Percentiles rank a stretch among this genome's conserved stretches.
These are phyloP conservation scores for Eupithecia subumbrata DNA, from an alignment of 2,888 invertebrate genomes.

Conservation along the genomic window DNA sequence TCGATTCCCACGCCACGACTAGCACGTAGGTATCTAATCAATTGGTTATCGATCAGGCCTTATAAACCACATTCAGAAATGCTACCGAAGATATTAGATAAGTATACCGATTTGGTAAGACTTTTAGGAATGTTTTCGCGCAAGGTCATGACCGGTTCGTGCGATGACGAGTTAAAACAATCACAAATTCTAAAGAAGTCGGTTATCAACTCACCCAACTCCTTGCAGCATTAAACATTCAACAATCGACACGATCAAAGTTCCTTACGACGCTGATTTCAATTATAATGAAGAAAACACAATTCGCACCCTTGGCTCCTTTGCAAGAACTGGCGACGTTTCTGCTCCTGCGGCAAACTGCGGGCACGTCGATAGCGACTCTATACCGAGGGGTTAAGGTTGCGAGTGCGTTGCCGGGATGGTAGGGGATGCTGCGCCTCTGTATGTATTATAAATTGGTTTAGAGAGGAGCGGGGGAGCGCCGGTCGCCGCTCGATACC, in stretches of 20 bases:
- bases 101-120: no score
- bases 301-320: constrained; percentile 80
- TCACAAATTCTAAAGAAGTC: constrained; percentile 28
- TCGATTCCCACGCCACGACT: no score
- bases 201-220: constrained; percentile 38
- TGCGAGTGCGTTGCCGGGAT: constrained; percentile 46
- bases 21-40: no score
- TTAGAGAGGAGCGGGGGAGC: constrained; percentile 78
- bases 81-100: no score
- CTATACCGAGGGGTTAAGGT: constrained; percentile 50
- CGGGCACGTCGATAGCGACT: constrained; percentile 47
- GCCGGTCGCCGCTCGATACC: constrained; percentile 75
- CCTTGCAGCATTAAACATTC: constrained; percentile 46
- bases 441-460: constrained; percentile 85
- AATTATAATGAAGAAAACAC: constrained; percentile 76
- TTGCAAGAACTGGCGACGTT: constrained; percentile 75
- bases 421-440: constrained; percentile 80
- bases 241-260: constrained; percentile 49
- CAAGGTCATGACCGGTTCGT: background rate
- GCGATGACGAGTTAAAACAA: constrained; percentile 18
- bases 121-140: no score
- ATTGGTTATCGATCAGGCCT: no score
- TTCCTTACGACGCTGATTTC: constrained; percentile 59
- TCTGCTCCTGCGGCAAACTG: constrained; percentile 80
- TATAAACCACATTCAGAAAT: no score